Percentiles rank a stretch among this genome's conserved stretches.
Conservation (phyloP, 2,888 invertebrate genomes). For the Clitarchus hookeri region DNA sequence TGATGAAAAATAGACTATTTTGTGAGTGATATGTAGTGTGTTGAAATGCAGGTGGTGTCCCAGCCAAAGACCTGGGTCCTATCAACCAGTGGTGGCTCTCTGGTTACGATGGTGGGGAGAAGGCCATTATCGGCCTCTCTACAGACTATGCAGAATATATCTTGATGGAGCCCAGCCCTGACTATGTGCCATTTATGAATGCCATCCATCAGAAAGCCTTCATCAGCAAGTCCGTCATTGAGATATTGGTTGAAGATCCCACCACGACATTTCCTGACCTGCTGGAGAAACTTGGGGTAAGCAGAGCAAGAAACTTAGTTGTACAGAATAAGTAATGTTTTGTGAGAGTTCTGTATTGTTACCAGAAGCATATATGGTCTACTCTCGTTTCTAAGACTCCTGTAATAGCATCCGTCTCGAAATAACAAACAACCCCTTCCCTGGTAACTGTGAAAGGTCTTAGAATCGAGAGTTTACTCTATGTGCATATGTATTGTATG, state of each 20-base stretch:
- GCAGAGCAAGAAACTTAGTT: not conserved
- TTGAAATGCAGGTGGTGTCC: slow-evolving; percentile 61
- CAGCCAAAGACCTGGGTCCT: slow-evolving; percentile 77
- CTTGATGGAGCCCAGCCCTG: slow-evolving; percentile 72
- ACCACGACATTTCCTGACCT: slow-evolving; percentile 78
- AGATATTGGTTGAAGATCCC: slow-evolving; percentile 70
- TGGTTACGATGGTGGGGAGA: slow-evolving; percentile 81
- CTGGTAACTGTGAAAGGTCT: no score
- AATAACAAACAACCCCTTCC: no score
- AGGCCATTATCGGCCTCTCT: slow-evolving; percentile 73
- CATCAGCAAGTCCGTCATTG: slow-evolving; percentile 77
- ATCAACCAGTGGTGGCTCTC: slow-evolving; percentile 84
- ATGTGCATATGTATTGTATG: no score
- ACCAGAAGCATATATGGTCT: no score
- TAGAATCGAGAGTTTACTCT: no score
- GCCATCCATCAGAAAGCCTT: slow-evolving; percentile 75
- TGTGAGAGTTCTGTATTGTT: no score
- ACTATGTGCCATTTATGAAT: slow-evolving; percentile 72
- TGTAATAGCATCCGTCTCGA: no score
- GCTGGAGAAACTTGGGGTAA: slow-evolving; percentile 66
- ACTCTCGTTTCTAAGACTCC: no score
- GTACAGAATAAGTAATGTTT: no score
- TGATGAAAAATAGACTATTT: no score
- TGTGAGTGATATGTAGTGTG: no score
- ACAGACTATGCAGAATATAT: slow-evolving; percentile 82